phyloP scores from a whole-genome alignment of 2,113 vertebrate genomes.

The Oncorhynchus masou region DNA sequence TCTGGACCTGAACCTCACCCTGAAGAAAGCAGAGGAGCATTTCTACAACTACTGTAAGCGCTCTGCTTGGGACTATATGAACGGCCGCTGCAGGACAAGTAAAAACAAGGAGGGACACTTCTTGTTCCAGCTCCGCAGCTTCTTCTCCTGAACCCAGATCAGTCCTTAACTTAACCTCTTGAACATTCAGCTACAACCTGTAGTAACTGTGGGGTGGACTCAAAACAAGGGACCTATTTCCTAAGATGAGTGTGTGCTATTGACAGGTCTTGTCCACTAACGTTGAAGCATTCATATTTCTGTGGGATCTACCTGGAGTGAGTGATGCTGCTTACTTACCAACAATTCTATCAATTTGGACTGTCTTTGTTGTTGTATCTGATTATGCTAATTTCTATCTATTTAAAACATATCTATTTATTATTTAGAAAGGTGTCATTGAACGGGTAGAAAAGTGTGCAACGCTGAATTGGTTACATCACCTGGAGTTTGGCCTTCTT shows the following conservation, averaged over 20 bases:
- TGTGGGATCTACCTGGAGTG: slow-evolving; percentile 28
- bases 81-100: slow-evolving; percentile 33
- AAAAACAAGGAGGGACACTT: slow-evolving; percentile 67
- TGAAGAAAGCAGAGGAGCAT: slow-evolving; percentile 74
- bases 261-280: slow-evolving; percentile 2
- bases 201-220: slow-evolving; percentile 5
- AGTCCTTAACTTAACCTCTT: background rate
- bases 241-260: background rate
- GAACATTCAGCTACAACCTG: background rate
- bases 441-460: no score
- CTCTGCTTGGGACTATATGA: slow-evolving; percentile 64
- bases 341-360: background rate
- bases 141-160: slow-evolving; percentile 66
- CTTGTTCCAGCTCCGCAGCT: slow-evolving; percentile 67
- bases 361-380: background rate
- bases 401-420: slow-evolving; percentile 45
- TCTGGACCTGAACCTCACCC: slow-evolving; percentile 72
- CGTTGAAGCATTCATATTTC: background rate
- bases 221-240: background rate
- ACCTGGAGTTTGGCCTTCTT: no score
- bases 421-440: slow-evolving; percentile 14
- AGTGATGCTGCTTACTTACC: slow-evolving; percentile 37
- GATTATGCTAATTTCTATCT: slow-evolving; percentile 5
- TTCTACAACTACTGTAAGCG: slow-evolving; percentile 78
- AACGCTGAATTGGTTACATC: no score